Conservation (phyloP, 2,797 vertebrate genomes). For the Bovichtus diacanthus region DNA sequence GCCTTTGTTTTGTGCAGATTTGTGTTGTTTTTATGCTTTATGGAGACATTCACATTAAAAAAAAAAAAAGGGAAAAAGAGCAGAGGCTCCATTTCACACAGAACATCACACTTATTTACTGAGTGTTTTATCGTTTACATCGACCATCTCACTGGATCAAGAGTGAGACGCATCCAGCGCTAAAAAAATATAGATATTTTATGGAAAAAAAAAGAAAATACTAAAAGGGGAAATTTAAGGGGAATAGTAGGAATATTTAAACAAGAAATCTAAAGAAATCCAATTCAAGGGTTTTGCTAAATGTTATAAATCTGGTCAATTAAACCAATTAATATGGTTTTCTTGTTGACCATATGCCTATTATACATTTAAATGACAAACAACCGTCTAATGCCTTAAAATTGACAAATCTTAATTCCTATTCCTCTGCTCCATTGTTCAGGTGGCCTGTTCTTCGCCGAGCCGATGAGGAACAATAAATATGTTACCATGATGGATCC, state of each 20-base stretch:
- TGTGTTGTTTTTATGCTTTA: neutral
- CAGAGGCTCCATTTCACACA: neutral
- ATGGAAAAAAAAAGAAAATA: neutral
- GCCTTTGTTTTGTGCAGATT: neutral
- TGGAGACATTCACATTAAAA: neutral
- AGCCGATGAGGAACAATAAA: constrained; percentile 75
- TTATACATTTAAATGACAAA: neutral
- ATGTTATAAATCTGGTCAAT: neutral
- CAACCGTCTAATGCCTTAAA: too few relatives aligned
- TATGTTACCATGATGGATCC: constrained; percentile 83
- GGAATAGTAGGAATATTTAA: neutral
- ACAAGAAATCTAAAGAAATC: neutral
- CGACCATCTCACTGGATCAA: too few relatives aligned
- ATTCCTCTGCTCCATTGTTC: too few relatives aligned
- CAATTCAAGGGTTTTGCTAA: neutral
- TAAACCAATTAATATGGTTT: too few relatives aligned
- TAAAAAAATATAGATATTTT: too few relatives aligned
- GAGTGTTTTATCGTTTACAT: too few relatives aligned
- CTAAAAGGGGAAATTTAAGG: neutral
- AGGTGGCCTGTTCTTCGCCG: constrained; percentile 76
- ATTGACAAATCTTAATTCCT: too few relatives aligned
- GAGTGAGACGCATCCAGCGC: neutral
- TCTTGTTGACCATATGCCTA: too few relatives aligned
- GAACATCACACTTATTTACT: neutral
- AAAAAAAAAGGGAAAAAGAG: too few relatives aligned